Base-by-base conservation (phyloP, 2,797 vertebrate species). In the Apogon talboti region DNA sequence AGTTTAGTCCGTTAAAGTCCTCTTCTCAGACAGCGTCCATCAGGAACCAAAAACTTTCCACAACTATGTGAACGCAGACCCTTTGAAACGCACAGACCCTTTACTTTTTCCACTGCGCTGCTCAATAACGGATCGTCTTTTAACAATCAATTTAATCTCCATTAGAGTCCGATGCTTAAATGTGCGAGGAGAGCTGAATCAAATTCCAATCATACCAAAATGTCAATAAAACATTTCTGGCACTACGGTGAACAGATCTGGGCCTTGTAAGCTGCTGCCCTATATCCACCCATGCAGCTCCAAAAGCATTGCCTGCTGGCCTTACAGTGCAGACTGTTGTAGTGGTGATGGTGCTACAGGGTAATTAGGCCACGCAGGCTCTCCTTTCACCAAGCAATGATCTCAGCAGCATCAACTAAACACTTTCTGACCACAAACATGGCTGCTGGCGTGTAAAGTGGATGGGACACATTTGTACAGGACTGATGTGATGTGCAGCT, bases 351-450 rank as follows among this genome's bases (percentile, higher is more conserved):
- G 61, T 43, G 84, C 82, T 74, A 33, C 57, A 1, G 81, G 86
- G 60, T 86, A 87, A 89, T 90, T 69, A 86, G 86, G 85, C 80
- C 84, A 67, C 33, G 81, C 78, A 79, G 81, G 70, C 85, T 47
- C 58, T 66, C 57, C 49, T 71, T 71, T 74, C 65, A 78, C 64
- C 70, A 52, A 75, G 76, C 73, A 70, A 21, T 76, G 76, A 82
- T 77, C 83, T 74, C 82, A 74, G 71, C 81, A 74, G 37, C 73
- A 52, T 78, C 71, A 70, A 28, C 67, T 64, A 56, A 81, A 85
- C 59, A 69, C 63, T 79, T 56, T 69, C 76, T 86, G 82, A 83
- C 78, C 77, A 69, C 68, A 76, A 71, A 71, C 66, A 73, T 56
- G 46, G 51, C 75, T 75, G 71, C 45, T 28, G 14, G 62, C 54